Conservation (phyloP, 2,113 vertebrate species). For the Pyxicephalus adspersus region DNA sequence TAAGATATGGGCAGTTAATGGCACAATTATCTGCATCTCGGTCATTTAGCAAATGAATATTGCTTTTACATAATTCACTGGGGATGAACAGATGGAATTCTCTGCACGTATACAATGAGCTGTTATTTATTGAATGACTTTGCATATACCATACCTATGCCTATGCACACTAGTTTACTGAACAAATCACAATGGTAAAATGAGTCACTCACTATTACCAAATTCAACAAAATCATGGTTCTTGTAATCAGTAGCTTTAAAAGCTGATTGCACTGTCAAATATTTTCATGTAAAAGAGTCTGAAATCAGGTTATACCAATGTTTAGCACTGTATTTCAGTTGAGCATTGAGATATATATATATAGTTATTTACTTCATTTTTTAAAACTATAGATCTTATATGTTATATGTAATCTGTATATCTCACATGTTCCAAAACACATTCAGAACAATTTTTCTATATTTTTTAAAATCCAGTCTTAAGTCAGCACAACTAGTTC, state of each 20-base stretch:
- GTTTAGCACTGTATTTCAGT: too few species aligned
- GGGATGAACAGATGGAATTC: slow-evolving; percentile 9
- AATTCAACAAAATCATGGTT: neutral
- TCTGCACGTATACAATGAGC: neutral
- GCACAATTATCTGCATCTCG: slow-evolving; percentile 38
- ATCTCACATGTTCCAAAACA: neutral
- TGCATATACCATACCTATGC: slow-evolving; percentile 7
- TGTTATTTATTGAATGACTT: slow-evolving; percentile 20
- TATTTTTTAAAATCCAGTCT: neutral
- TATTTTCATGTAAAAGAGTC: slow-evolving; percentile 1
- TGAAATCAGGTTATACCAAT: neutral
- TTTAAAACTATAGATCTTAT: neutral
- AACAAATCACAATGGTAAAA: slow-evolving; percentile 18
- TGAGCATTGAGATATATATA: too few species aligned
- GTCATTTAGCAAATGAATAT: slow-evolving; percentile 43
- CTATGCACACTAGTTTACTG: neutral
- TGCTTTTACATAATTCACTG: slow-evolving; percentile 47
- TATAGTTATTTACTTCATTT: too few species aligned
- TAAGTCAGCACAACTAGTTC: slow-evolving; percentile 10
- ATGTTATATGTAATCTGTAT: neutral
- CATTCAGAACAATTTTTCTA: neutral
- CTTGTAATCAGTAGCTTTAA: neutral
- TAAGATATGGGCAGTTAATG: slow-evolving; percentile 27
- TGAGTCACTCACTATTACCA: neutral
- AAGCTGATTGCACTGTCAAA: neutral